Evolutionary conservation across 37 sponge, comb jelly and placozoan genomes (phyloP), one percentile per base, ranked within the genome.

Genomic region (Oscarella lobularis): DNA sequence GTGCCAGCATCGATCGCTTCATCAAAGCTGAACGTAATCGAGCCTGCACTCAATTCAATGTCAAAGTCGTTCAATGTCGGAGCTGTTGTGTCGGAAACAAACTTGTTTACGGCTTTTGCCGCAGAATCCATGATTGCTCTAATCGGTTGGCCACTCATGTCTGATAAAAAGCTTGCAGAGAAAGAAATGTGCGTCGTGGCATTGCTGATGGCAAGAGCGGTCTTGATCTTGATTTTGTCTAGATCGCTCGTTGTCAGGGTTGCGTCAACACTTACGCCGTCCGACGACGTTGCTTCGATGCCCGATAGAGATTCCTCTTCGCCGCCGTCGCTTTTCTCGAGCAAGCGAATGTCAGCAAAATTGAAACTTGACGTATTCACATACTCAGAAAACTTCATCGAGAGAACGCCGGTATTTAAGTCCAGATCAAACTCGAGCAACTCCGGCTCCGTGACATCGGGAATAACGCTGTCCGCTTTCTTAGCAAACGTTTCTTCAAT

Each of bases 371-470:
- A 9, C 9, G 20, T 48, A 48, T 48, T 20, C 9, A 89, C 77
- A 73, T 82, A 77, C 74, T 94, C 95, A 30, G 90, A 89, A 68
- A 89, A 89, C 30, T 77, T 66, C 60, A 94, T 82, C 29, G 38
- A 37, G 35, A 94, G 73, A 0, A 38, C 70, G 27, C 90, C 95
- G 2, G 35, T 54, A 75, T 89, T 67, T 41, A 90, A 60, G 69
- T 94, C 88, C 14, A 94, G 67, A 35, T 94, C 81, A 80, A 94
- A 87, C 33, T 33, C 33, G 30, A 48, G 67, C 31, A 94, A 80
- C 31, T 41, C 75, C 33, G 95, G 95, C 27, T 81, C 67, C 38
- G 85, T 80, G 30, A 81, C 78, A 40, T 94, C 95, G 29, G 65
- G 54, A 14, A 79, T 37, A 0, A 85, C 66, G 29, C 76, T 76